phyloP scores from a whole-genome alignment of 2,113 vertebrate genomes.

The Agelaius tricolor region DNA sequence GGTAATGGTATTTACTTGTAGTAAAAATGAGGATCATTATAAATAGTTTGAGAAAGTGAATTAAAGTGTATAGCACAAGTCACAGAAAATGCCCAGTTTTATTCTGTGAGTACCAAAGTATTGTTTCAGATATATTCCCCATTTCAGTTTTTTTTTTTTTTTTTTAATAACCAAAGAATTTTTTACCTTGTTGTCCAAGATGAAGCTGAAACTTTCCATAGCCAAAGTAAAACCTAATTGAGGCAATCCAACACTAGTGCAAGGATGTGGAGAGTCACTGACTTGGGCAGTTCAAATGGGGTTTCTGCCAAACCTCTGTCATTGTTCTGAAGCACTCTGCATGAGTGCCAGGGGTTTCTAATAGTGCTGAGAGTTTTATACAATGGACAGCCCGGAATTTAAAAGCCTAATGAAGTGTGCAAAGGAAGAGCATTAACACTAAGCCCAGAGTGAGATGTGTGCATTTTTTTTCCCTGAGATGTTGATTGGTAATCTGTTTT shows the following conservation, averaged over 20 bases:
- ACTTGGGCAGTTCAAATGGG: accelerated
- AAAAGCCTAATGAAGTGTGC: not conserved
- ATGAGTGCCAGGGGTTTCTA: not conserved
- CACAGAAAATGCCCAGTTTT: not conserved
- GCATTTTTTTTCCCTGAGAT: not conserved
- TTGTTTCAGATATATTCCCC: not conserved
- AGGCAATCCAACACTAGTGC: not conserved
- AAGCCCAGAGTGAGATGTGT: not conserved
- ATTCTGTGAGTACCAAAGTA: not conserved
- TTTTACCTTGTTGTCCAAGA: not conserved
- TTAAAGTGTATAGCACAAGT: not conserved
- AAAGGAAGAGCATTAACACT: not conserved
- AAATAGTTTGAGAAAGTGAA: not conserved
- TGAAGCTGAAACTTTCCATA: not conserved
- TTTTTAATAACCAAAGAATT: not conserved
- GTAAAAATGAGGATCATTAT: not conserved
- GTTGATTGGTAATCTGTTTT: not conserved
- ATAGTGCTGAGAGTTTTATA: not conserved
- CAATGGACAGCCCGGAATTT: not conserved
- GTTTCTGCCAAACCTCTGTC: not conserved
- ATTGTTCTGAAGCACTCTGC: accelerated
- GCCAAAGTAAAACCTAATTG: not conserved
- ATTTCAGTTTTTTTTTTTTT: not conserved
- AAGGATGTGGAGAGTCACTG: not conserved
- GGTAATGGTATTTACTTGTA: not conserved